phyloP scores from a whole-genome alignment of 1,140 invertebrate genomes.

The Hypothenemus hampei region DNA sequence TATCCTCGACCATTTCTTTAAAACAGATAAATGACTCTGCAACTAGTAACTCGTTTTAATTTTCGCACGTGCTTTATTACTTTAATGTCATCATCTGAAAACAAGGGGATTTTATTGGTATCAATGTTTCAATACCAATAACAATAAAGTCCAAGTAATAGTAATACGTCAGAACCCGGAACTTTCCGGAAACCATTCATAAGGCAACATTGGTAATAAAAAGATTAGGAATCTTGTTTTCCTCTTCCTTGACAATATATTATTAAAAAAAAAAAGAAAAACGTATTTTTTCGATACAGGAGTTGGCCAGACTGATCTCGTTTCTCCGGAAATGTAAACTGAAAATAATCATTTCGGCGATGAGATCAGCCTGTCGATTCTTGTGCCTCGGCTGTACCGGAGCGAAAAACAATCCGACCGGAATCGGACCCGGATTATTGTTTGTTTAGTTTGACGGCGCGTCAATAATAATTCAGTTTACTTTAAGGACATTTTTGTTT shows the following conservation, averaged over 20 bases:
- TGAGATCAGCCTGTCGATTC: slow-evolving; percentile 63
- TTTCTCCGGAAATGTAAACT: slow-evolving; percentile 54
- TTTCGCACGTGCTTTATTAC: too few species aligned
- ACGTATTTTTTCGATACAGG: background rate
- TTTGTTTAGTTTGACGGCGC: background rate
- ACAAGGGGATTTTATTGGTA: too few species aligned
- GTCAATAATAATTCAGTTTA: background rate
- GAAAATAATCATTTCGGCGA: slow-evolving; percentile 61
- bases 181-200: too few species aligned
- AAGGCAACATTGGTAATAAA: background rate
- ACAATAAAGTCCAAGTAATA: too few species aligned
- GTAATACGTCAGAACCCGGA: too few species aligned
- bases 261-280: too few species aligned
- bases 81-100: too few species aligned
- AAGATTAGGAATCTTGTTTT: background rate
- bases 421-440: background rate
- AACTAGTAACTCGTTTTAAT: too few species aligned
- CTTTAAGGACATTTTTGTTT: background rate
- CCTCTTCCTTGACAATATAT: background rate
- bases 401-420: background rate
- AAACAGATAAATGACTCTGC: too few species aligned
- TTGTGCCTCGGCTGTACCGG: background rate
- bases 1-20: too few species aligned
- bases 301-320: slow-evolving; percentile 60
- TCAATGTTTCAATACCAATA: too few species aligned